Evolutionary conservation across 2,888 invertebrate species (phyloP), one percentile per base, ranked within the genome.

Genomic region (Nemotelus nigrinus): DNA sequence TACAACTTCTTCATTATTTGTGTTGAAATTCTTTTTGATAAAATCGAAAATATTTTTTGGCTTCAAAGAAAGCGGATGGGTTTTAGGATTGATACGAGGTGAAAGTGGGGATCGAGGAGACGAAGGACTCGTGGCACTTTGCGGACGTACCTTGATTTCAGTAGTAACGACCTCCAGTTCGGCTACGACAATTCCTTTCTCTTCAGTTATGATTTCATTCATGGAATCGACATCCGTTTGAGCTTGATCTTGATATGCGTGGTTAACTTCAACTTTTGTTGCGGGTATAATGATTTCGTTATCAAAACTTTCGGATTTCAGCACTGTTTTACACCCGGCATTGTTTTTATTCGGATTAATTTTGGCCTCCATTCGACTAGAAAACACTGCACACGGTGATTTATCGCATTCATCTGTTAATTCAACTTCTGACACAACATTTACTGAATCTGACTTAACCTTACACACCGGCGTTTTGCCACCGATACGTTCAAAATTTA

Each of bases 1-100:
- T 3, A 63, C 63, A 41, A 41, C 25, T 2, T 84, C 82, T 2
- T 84, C 84, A 5, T 84, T 81, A 48, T 78, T 80, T 0, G 80
- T 74, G 77, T 83, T 82, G 60, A 88, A 87, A 81, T 88, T 88
- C 77, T 85, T 85, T 78, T 86, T 87, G 47, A 88, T 81, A 67
- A 86, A 86, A 79, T 88, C 86, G 72, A 88, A 86, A 79, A 88
- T 86, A 78, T 88, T 86, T 80, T 86, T 86, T 0, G 88, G 82
- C 80, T 86, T 86, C 60, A 79, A 78, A 25, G 76, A 47, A 8
- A 74, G 63, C 6, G 79, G 77, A 72, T 80, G 80, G 7, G 78
- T 80, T 77, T 78, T 78, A 57, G 78, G 43, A 76, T 80, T 79
- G 2, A 58, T 48, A 10, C 77, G 80, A 2, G 81, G 80, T 2